Evolutionary conservation across 2,888 invertebrate species (phyloP), one percentile per base, ranked within the genome.

Genomic region (Hydrotaea diabolus): DNA sequence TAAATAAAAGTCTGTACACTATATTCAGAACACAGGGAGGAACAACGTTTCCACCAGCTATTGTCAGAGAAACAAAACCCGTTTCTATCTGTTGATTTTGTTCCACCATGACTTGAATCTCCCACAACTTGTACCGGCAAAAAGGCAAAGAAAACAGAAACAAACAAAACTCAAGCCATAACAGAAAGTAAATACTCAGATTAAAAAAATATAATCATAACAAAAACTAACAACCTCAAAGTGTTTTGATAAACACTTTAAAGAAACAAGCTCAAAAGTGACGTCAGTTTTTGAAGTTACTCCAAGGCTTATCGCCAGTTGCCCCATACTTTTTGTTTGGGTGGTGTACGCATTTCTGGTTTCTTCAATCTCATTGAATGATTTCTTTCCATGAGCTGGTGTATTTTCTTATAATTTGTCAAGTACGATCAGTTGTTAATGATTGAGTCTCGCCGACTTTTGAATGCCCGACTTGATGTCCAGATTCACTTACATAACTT

Each of bases 161-260:
- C 9, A 69, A 80, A 57, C 69, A 80, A 71, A 62, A 55, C 17
- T 21, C 19, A 19, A 21, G 21, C 55, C 59, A 62, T 26, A 62
- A 62, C 23, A 62, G 13, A 62, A 31, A 62, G 13, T 26, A 26
- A 62, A 62, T 26, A 31, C 26, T 49, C 15, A 62, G 15, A 62
- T 62, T 17, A 13, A 21, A 15, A 57, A 62, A n/a, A 31, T 13
- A 57, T 21, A 57, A 62, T 23, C 23, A 19, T 62, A 31, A 62
- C 26, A n/a, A 62, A 13, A 62, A 62, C 3, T 11, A 62, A 26
- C 17, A 62, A 62, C n/a, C 31, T 4, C 31, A 31, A 62, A 13
- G 21, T 7, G 13, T 36, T 36, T 64, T 64, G 36, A 64, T 64
- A 64, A 64, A 64, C 17, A 26, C 39, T 23, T 59, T 36, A n/a